Evolutionary conservation across 2,113 vertebrate species (phyloP), one percentile per base, ranked within the genome.

Genomic region (Rhagologus leucostigma): DNA sequence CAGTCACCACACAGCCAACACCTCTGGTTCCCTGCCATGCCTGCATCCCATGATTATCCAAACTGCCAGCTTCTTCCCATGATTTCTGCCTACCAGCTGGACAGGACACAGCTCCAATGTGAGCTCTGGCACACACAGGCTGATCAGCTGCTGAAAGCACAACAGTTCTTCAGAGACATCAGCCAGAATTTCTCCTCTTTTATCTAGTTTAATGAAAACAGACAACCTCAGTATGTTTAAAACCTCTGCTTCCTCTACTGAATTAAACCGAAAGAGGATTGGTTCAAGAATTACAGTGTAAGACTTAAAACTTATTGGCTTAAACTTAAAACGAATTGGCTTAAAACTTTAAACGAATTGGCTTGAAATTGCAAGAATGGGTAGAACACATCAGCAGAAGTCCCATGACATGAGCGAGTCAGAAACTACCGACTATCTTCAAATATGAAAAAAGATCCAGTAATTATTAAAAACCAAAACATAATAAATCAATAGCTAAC

Each of bases 11-110:
- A 56, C 19, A 84, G n/a, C 3, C 35, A 46, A 20, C 13, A 17
- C 32, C 49, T 71, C 68, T 33, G 21, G 27, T 4, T 74, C 55
- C 18, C 30, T 60, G 46, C 53, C 15, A 19, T 8, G 64, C 53
- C 53, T 41, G 41, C 24, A 32, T 20, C 3, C 19, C 1, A 0
- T 2, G 4, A 37, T 32, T 8, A 35, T 7, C 57, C 68, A 47
- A 59, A 64, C 30, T 30, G 19, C 32, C 24, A 10, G 13, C 26
- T 76, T 26, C 62, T 17, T 67, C 19, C 75, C 3, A 1, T 1
- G 42, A 49, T 49, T 68, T 29, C 47, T 53, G 22, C 19, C 65
- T 59, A 57, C 27, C 30, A 82, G 65, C 75, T 33, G 47, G 44
- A 37, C 67, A 53, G 62, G 47, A 57, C n/a, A 41, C 44, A 50